These are phyloP conservation scores for Triplophysa bombifrons DNA, from an alignment of 2,797 vertebrate species.

Conservation along the genomic window DNA sequence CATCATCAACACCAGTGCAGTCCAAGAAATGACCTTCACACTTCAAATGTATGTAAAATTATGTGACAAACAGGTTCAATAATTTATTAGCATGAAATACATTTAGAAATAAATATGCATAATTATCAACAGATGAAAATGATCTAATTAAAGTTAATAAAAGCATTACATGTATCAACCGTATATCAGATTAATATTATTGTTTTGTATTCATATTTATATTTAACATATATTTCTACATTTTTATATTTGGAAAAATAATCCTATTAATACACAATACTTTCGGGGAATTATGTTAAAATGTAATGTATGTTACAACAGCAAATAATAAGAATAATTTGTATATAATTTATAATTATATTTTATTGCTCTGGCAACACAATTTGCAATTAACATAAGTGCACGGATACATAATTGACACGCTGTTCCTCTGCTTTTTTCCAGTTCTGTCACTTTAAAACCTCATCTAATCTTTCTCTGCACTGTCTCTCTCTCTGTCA, in stretches of 20 bases:
- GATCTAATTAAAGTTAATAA: background rate
- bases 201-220: too few species aligned
- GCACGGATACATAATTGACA: background rate
- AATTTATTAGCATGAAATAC: background rate
- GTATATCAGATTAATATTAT: too few species aligned
- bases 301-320: background rate
- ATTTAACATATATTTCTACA: too few species aligned
- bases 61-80: background rate
- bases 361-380: background rate
- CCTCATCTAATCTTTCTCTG: slow-evolving; percentile 13
- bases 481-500: slow-evolving; percentile 34
- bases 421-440: slow-evolving; percentile 62
- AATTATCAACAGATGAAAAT: background rate
- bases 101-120: background rate
- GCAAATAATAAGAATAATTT: background rate
- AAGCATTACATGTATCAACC: background rate
- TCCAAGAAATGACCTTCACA: background rate
- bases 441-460: slow-evolving; percentile 53
- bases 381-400: background rate
- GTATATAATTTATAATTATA: background rate
- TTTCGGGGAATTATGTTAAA: background rate
- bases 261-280: background rate
- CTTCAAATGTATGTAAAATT: background rate
- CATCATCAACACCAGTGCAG: background rate
- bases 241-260: background rate